Percentiles rank a stretch among this genome's conserved stretches.
phyloP scores from a whole-genome alignment of 2,113 vertebrate species.

The human (Homo sapiens) region GRCh38 chr1:166905501-166906000 shows the following conservation, averaged over 20 bases:
- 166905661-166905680: background rate
- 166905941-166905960: background rate
- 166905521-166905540: background rate
- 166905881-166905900: background rate
- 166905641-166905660: background rate
- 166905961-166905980: background rate
- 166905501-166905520: background rate
- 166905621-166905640: background rate
- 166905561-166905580: background rate
- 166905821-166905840: background rate
- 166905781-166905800: no score
- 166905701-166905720: background rate
- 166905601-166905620: background rate
- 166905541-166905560: no score
- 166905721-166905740: background rate
- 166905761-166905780: background rate
- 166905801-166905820: background rate
- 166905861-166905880: background rate
- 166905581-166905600: background rate
- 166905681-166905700: background rate
- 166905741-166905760: background rate
- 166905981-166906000: background rate
- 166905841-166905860: background rate
- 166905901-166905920: background rate
- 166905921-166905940: background rate